Percentiles rank a stretch among this genome's conserved stretches.
These are phyloP conservation scores for Drosophila serrata DNA, from an alignment of 1,140 invertebrate genomes.

Conservation along the genomic window DNA sequence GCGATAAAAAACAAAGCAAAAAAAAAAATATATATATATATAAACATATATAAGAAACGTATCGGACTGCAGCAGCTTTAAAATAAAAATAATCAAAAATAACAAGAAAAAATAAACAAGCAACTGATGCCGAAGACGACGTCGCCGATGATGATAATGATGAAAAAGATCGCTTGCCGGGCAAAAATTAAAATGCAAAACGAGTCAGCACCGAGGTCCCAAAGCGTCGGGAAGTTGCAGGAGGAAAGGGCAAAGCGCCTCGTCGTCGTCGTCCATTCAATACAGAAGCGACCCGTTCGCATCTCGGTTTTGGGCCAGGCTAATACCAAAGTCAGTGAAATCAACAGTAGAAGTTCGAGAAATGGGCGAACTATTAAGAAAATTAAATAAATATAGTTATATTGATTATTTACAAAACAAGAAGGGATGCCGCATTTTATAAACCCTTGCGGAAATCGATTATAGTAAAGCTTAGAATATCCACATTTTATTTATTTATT, in stretches of 20 bases:
- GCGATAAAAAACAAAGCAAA: constrained; percentile 48
- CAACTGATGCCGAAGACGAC: constrained; percentile 45
- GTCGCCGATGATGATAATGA: constrained; percentile 50
- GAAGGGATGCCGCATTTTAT: too few relatives aligned
- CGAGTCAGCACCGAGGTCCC: constrained; percentile 58
- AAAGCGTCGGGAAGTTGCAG: constrained; percentile 14
- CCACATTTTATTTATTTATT: too few relatives aligned
- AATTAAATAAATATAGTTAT: too few relatives aligned
- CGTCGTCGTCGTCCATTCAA: constrained; percentile 27
- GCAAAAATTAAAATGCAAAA: constrained; percentile 82
- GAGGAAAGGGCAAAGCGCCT: constrained; percentile 34
- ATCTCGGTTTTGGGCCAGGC: constrained; percentile 18
- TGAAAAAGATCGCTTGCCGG: constrained; percentile 58
- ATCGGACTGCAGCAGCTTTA: constrained; percentile 68
- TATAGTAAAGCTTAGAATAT: too few relatives aligned
- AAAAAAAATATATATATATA: constrained; percentile 15
- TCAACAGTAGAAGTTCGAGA: not conserved
- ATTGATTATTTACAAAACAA: too few relatives aligned
- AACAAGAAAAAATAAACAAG: constrained; percentile 77
- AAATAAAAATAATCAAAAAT: constrained; percentile 82
- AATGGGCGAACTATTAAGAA: not conserved
- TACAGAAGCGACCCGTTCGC: constrained; percentile 46
- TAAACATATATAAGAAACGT: constrained; percentile 51
- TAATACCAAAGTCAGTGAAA: constrained; percentile 21
- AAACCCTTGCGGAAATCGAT: too few relatives aligned